Percentiles rank a stretch among this genome's conserved stretches.
These are phyloP conservation scores for Drosophila helvetica DNA, from an alignment of 2,888 invertebrate species.

Conservation along the genomic window DNA sequence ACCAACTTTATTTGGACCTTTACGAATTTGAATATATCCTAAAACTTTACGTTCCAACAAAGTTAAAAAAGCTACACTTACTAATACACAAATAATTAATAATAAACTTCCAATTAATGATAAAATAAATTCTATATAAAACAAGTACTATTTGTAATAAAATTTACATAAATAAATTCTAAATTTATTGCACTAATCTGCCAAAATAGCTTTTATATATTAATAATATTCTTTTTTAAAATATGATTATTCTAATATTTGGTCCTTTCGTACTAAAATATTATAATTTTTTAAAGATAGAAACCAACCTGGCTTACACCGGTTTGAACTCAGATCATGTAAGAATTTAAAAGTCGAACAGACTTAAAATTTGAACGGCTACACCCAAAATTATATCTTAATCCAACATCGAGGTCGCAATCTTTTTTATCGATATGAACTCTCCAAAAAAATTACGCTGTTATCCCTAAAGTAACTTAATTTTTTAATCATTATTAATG, in stretches of 20 bases:
- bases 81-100: conserved; percentile 86
- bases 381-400: conserved; percentile 85
- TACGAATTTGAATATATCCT: conserved; percentile 88
- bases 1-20: conserved; percentile 89
- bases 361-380: conserved; percentile 87
- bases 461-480: too few species aligned
- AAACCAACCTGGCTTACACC: conserved; percentile 94
- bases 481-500: too few species aligned
- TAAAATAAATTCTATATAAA: conserved; percentile 84
- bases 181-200: conserved; percentile 89
- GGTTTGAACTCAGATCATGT: conserved; percentile 96
- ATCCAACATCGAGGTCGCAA: conserved; percentile 96
- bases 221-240: conserved; percentile 82
- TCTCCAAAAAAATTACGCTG: conserved; percentile 91
- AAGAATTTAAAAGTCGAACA: conserved; percentile 93
- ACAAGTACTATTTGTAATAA: conserved; percentile 86
- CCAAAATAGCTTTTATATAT: conserved; percentile 85
- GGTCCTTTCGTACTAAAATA: conserved; percentile 93
- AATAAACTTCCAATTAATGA: conserved; percentile 84
- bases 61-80: conserved; percentile 89
- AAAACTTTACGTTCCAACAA: conserved; percentile 89
- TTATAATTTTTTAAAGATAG: conserved; percentile 87
- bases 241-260: conserved; percentile 85
- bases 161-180: conserved; percentile 87
- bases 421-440: conserved; percentile 89